Percentiles rank a stretch among this genome's conserved stretches.
Evolutionary conservation across 2,797 vertebrate species (phyloP).

Genomic region (Otus scops): DNA sequence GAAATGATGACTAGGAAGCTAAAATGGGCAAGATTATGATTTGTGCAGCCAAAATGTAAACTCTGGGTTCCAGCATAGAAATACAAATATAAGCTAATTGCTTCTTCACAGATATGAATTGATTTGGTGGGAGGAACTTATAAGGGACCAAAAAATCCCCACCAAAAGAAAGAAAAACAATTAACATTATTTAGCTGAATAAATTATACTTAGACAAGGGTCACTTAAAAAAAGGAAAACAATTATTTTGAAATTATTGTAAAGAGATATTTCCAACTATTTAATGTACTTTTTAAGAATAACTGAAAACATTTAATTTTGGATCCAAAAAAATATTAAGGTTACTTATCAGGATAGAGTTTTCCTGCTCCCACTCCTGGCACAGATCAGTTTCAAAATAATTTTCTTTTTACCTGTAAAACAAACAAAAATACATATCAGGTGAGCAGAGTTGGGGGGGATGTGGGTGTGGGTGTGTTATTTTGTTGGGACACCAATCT

Average conservation of each 20-base stretch:
- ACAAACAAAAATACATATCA: neutral
- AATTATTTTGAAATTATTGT: neutral
- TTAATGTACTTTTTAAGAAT: neutral
- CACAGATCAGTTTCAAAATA: neutral
- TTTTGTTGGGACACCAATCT: neutral
- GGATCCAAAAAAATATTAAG: neutral
- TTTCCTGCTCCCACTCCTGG: neutral
- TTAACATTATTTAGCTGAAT: neutral
- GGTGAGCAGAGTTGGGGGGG: neutral
- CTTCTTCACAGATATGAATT: neutral
- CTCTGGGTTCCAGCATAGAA: neutral
- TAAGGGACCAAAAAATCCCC: neutral
- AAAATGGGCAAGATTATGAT: neutral
- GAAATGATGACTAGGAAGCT: neutral
- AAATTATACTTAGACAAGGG: neutral
- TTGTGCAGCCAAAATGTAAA: neutral
- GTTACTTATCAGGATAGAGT: neutral
- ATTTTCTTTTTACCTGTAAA: neutral
- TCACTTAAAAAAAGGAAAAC: neutral
- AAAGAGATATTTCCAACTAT: neutral
- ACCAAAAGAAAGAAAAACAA: neutral
- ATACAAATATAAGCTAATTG: neutral
- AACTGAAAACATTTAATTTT: neutral
- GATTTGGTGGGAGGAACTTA: neutral
- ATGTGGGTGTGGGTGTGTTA: neutral